Percentiles rank a stretch among this genome's conserved stretches.
These are phyloP conservation scores for Diarsia brunnea DNA, from an alignment of 2,888 invertebrate genomes.

Conservation along the genomic window DNA sequence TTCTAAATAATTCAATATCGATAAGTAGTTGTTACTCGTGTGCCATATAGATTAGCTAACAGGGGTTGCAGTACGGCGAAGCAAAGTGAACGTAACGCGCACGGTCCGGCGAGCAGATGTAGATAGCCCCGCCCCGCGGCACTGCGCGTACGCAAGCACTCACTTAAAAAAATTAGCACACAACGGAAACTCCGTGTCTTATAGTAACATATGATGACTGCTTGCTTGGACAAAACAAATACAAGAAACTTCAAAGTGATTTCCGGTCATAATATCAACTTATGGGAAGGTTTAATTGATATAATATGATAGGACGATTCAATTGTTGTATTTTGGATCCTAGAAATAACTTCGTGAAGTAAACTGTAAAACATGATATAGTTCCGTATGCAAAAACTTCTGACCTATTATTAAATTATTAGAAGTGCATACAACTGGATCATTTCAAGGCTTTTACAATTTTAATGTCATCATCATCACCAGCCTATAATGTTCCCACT, in stretches of 20 bases:
- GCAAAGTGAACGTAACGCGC: slow-evolving; percentile 87
- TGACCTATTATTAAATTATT: neutral
- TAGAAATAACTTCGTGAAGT: neutral
- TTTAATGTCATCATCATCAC: no score
- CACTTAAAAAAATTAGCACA: slow-evolving; percentile 88
- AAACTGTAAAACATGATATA: neutral
- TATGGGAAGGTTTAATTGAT: no score
- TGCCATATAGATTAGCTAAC: slow-evolving; percentile 77
- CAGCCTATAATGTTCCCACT: no score
- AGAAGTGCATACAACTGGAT: neutral
- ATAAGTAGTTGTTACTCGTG: slow-evolving; percentile 52
- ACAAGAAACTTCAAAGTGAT: slow-evolving; percentile 25
- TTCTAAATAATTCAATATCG: slow-evolving; percentile 23
- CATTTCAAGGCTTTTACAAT: no score
- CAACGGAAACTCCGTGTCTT: slow-evolving; percentile 82
- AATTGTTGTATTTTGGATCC: neutral
- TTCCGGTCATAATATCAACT: slow-evolving; percentile 24
- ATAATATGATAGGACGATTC: neutral
- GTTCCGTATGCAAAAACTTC: neutral
- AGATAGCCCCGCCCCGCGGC: slow-evolving; percentile 78
- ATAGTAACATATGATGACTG: slow-evolving; percentile 70
- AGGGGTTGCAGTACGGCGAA: slow-evolving; percentile 76
- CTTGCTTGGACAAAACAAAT: slow-evolving; percentile 54
- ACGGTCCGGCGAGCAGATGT: slow-evolving; percentile 85
- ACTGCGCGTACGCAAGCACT: slow-evolving; percentile 78